Base-by-base conservation (phyloP, 2,113 vertebrate species). In the Bagarius yarrelli region DNA sequence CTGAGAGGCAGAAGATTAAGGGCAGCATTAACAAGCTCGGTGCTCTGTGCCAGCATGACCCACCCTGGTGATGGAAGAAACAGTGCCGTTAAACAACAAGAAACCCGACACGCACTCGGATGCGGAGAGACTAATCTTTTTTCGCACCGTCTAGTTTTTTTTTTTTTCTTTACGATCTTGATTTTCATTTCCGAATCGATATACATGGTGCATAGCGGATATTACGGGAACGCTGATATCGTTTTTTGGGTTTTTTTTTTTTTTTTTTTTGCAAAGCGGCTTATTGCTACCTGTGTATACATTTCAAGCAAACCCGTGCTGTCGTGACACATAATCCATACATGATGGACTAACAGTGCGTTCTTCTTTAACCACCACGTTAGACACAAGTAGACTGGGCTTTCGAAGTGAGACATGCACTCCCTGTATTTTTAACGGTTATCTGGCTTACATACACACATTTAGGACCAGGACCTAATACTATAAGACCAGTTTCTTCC, bases 241-340 rank as follows among this genome's bases (percentile, higher is more conserved):
- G 63, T 52, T 40, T 47, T 47, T 47, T 47, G n/a, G n/a, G n/a
- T 47, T 47, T 47, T 11, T 11, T 11, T 59, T 70, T 47, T 47
- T 47, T 47, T 47, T 47, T 11, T 11, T 11, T 59, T 70, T 70
- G 50, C 69, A 25, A 52, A 72, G 67, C 78, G 30, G 69, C 27
- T 82, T 21, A 60, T 69, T 69, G 79, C 79, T 83, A 80, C 78
- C 82, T 83, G 79, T 76, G 69, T 86, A 82, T 81, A 81, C 75
- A 81, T 87, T 81, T 87, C 75, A 82, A 78, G 81, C 36, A 83
- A 85, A 83, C 76, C 73, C 79, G 72, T 72, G 80, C 78, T 81
- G 74, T 81, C 71, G 74, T 83, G 75, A 87, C 81, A 61, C 55
- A 64, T 82, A 83, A 87, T 87, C 85, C 82, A 86, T 82, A 73